phyloP scores from a whole-genome alignment of 2,113 vertebrate genomes.

The Bubo bubo region DNA sequence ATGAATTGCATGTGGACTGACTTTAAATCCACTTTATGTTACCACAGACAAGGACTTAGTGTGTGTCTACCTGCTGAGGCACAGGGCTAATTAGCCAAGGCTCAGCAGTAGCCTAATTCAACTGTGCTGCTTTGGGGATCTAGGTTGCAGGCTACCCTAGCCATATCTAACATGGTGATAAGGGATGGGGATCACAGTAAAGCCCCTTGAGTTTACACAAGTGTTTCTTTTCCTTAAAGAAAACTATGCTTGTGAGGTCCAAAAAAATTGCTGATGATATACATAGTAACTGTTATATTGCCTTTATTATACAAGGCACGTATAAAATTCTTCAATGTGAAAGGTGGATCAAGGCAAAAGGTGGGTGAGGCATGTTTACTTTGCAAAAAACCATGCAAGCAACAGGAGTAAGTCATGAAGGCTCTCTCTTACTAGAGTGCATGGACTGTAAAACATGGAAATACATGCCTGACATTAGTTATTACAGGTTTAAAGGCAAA shows the following conservation, averaged over 20 bases:
- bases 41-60: background rate
- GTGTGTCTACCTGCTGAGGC: background rate
- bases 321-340: background rate
- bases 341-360: background rate
- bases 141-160: background rate
- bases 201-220: background rate
- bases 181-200: background rate
- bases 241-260: background rate
- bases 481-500: background rate
- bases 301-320: background rate
- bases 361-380: background rate
- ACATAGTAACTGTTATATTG: background rate
- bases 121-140: background rate
- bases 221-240: background rate
- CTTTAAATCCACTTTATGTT: background rate
- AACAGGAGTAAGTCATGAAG: background rate
- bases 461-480: background rate
- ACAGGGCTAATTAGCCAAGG: background rate
- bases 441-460: background rate
- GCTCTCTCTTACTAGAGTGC: background rate
- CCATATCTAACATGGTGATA: background rate
- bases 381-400: background rate
- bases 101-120: background rate
- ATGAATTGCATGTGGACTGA: background rate
- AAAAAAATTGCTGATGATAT: background rate